Evolutionary conservation across 2,888 invertebrate genomes (phyloP).

Genomic region (Ichneumon xanthorius): DNA sequence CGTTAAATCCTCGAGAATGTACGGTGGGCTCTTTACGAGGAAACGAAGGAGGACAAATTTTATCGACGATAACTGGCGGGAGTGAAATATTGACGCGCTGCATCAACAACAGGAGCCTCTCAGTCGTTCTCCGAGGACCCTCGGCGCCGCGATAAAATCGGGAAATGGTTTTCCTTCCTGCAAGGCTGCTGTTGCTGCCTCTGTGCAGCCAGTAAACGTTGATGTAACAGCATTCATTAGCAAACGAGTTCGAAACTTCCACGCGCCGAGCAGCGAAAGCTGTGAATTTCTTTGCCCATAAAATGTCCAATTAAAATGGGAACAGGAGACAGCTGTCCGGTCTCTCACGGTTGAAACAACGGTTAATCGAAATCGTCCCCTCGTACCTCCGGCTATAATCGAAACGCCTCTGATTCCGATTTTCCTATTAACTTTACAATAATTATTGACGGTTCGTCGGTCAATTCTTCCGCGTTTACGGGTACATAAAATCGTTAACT

Average conservation of each 20-base stretch:
- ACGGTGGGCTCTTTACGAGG: constrained; percentile 4
- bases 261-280: background rate
- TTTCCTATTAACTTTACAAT: background rate
- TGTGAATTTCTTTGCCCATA: constrained; percentile 21
- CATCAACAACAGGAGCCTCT: constrained; percentile 30
- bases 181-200: constrained; percentile 6
- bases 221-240: constrained; percentile 51
- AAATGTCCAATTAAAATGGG: constrained; percentile 31
- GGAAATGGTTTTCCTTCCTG: constrained; percentile 35
- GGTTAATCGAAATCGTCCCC: constrained; percentile 36
- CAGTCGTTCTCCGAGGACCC: constrained; percentile 36
- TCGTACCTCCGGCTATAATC: background rate
- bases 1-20: constrained; percentile 18
- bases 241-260: constrained; percentile 36
- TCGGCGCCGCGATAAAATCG: constrained; percentile 63
- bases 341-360: background rate
- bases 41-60: background rate
- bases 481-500: constrained; percentile 12
- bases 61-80: constrained; percentile 32
- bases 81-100: constrained; percentile 48
- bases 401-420: constrained; percentile 6
- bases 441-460: constrained; percentile 15
- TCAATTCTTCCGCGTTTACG: constrained; percentile 15
- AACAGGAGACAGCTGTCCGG: constrained; percentile 13
- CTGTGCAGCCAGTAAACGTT: constrained; percentile 15